phyloP scores from a whole-genome alignment of 1,140 invertebrate genomes.

The Bombus turneri region DNA sequence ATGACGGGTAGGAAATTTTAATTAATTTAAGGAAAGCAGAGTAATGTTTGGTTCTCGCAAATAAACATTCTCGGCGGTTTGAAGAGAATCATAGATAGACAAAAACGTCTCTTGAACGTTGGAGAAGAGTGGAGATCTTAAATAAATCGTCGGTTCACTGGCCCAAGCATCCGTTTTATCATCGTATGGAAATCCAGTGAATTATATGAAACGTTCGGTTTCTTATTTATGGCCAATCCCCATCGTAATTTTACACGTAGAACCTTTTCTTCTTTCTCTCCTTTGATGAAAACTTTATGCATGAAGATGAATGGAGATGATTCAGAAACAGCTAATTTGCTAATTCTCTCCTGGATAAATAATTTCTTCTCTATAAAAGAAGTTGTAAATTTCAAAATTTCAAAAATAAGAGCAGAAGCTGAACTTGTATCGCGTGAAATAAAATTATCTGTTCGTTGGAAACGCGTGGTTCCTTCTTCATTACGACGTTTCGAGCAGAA shows the following conservation, averaged over 20 bases:
- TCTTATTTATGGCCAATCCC: slow-evolving; percentile 77
- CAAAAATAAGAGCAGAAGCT: not conserved
- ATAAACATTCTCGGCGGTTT: slow-evolving; percentile 15
- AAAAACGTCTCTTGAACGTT: slow-evolving; percentile 21
- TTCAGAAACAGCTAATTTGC: too few relatives aligned
- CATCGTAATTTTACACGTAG: slow-evolving; percentile 70
- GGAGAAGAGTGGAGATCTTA: slow-evolving; percentile 61
- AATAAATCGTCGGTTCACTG: slow-evolving; percentile 74
- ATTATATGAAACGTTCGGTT: slow-evolving; percentile 75
- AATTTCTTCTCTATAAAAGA: too few relatives aligned
- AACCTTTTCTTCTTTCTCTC: too few relatives aligned
- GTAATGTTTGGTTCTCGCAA: slow-evolving; percentile 33
- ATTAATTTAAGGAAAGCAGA: too few relatives aligned
- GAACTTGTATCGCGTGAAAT: slow-evolving; percentile 25
- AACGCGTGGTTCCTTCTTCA: slow-evolving; percentile 35
- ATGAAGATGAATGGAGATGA: too few relatives aligned
- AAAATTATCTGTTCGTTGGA: slow-evolving; percentile 43
- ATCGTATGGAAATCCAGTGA: slow-evolving; percentile 81
- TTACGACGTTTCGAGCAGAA: slow-evolving; percentile 29
- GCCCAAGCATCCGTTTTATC: slow-evolving; percentile 78
- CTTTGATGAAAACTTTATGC: too few relatives aligned
- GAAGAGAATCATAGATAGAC: slow-evolving; percentile 1
- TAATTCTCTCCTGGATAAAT: too few relatives aligned
- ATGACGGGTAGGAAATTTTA: too few relatives aligned
- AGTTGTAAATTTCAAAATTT: not conserved